phyloP scores from a whole-genome alignment of 2,888 invertebrate species.

The Folsomia candida region DNA sequence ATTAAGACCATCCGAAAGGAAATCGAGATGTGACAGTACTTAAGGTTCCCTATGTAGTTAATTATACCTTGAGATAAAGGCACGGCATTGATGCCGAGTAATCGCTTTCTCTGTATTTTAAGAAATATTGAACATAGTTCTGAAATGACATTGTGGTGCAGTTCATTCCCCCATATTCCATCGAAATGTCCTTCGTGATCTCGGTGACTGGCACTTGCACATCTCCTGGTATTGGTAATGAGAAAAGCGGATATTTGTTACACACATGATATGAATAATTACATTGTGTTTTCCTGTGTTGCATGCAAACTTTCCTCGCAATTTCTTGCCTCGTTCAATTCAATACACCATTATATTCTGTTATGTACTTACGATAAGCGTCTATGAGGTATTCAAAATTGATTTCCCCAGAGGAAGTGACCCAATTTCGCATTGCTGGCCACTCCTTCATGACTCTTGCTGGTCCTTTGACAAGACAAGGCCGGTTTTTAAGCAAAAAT shows the following conservation, averaged over 20 bases:
- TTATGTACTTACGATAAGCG: no score
- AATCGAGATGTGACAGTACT: no score
- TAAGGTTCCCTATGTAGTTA: not conserved
- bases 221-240: not conserved
- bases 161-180: constrained; percentile 31
- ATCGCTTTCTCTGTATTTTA: constrained; percentile 56
- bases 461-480: constrained; percentile 66
- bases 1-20: no score
- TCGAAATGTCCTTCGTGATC: not conserved
- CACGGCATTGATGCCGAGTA: constrained; percentile 57
- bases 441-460: constrained; percentile 61
- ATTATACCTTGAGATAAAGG: constrained; percentile 70
- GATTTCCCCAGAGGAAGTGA: constrained; percentile 47
- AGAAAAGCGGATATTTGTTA: no score
- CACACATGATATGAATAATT: no score
- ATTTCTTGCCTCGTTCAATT: no score
- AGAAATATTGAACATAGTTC: constrained; percentile 72
- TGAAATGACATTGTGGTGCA: constrained; percentile 62
- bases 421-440: constrained; percentile 67
- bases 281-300: no score
- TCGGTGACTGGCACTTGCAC: not conserved
- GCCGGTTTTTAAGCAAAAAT: constrained; percentile 60
- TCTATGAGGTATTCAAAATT: constrained; percentile 66
- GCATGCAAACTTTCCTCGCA: no score
- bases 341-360: no score